Evolutionary conservation across 1,140 invertebrate species (phyloP), one percentile per base, ranked within the genome.

Genomic region (Tyrophagus putrescentiae): DNA sequence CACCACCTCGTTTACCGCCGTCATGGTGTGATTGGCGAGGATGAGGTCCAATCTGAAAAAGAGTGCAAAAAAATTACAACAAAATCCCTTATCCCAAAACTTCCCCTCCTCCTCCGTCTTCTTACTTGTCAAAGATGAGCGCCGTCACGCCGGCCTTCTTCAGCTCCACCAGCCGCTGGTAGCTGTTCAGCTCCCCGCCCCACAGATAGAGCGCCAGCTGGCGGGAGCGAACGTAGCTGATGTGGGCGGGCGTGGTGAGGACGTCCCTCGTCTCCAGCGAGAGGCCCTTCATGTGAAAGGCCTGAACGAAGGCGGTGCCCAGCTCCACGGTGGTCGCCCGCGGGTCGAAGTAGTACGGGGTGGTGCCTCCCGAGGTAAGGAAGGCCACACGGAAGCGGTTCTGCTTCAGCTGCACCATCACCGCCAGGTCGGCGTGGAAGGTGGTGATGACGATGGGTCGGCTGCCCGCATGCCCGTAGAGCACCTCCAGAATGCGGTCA

Each of bases 341-440:
- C 1, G 60, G 23, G 29, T 61, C 60, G n/a, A 4, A 32, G 13
- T 18, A 13, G 16, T 7, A n/a, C n/a, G n/a, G n/a, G n/a, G n/a
- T 13, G 3, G 16, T 23, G n/a, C 39, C 25, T 16, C 9, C 60
- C 18, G 45, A 58, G 31, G 48, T 61, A 13, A 61, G 27, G 13
- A 61, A 25, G 11, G 29, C n/a, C 1, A 61, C 60, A 13, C 11
- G 57, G 28, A 27, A 61, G 33, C 25, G 18, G 25, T 56, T 59
- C 42, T 61, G 60, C 29, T 61, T 61, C 45, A 61, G 31, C 13
- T 29, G 60, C 18, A 61, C 29, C 87, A 94, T 87, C 0, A 85
- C 81, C 68, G 90, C 94, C 48, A 91, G 84, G 68, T 96, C 91
- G 0, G 92, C 87, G 75, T 96, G 88, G 72, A 97, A 97, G 66